Percentiles rank a stretch among this genome's conserved stretches.
phyloP scores from a whole-genome alignment of 2,888 invertebrate species.

The Acrocera orbiculus region DNA sequence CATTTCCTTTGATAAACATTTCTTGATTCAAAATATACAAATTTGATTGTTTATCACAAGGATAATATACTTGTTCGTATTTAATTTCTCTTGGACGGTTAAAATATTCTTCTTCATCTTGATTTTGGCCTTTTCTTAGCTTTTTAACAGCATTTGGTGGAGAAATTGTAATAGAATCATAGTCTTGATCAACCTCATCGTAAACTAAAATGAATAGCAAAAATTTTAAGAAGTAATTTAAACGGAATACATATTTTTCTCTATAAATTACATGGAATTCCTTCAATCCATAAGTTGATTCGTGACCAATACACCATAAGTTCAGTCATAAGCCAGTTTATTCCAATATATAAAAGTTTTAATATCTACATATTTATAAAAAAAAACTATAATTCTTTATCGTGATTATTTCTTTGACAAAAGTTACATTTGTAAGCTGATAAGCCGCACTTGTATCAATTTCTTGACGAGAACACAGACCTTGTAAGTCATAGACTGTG shows the following conservation, averaged over 20 bases:
- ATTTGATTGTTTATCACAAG: conserved; percentile 56
- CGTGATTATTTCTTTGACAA: no score
- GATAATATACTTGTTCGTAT: conserved; percentile 25
- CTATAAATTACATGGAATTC: conserved; percentile 23
- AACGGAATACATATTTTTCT: not conserved
- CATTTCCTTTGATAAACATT: conserved; percentile 29
- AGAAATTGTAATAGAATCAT: conserved; percentile 26
- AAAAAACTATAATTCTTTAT: no score
- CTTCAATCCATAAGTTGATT: conserved; percentile 26
- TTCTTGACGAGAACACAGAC: conserved; percentile 42
- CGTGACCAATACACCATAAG: conserved; percentile 25
- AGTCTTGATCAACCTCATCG: conserved; percentile 31
- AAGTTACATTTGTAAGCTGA: conserved; percentile 21
- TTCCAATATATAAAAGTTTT: conserved; percentile 21
- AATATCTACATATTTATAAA: no score
- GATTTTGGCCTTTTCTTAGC: conserved; percentile 20
- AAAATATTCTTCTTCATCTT: conserved; percentile 31
- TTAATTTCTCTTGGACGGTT: conserved; percentile 22
- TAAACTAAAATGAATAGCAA: conserved; percentile 11
- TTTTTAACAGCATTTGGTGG: conserved; percentile 17
- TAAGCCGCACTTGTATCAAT: conserved; percentile 22
- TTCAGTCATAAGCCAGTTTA: conserved; percentile 33
- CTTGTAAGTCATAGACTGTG: conserved; percentile 72
- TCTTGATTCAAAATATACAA: conserved; percentile 50
- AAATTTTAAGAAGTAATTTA: conserved; percentile 1